Percentiles rank a stretch among this genome's conserved stretches.
Conservation (phyloP, 2,113 vertebrate species). For the Microtus oregoni region DNA sequence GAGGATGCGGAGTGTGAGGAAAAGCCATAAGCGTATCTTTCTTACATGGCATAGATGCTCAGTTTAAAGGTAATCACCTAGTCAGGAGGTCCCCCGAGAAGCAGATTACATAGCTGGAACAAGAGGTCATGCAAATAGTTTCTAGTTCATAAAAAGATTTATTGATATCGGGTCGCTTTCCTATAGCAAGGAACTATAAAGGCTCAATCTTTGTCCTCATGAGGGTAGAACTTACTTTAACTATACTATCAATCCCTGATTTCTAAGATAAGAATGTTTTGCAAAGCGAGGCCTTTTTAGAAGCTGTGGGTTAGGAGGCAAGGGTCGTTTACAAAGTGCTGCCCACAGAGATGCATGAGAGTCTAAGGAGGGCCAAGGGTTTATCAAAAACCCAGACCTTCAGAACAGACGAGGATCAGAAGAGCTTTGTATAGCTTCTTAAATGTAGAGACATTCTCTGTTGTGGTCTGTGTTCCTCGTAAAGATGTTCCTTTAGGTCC, state of each 20-base stretch:
- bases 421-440: neutral
- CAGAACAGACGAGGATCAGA: neutral
- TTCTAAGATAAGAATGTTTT: constrained; percentile 44
- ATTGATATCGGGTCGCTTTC: constrained; percentile 50
- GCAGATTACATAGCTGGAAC: constrained; percentile 45
- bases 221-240: constrained; percentile 49
- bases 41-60: constrained; percentile 8
- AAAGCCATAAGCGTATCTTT: constrained; percentile 52
- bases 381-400: constrained; percentile 16
- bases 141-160: constrained; percentile 31
- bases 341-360: neutral
- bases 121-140: constrained; percentile 2
- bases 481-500: neutral
- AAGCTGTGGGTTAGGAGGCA: neutral
- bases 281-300: neutral
- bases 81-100: constrained; percentile 28
- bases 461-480: neutral
- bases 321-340: constrained; percentile 36
- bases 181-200: constrained; percentile 50
- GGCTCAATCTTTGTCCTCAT: neutral
- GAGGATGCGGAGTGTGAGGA: constrained; percentile 46
- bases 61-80: constrained; percentile 60
- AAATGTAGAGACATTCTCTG: neutral
- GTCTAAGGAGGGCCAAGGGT: neutral
- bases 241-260: neutral